Percentiles rank a stretch among this genome's conserved stretches.
Evolutionary conservation across 2,113 vertebrate species (phyloP).

Genomic region (Albula goreensis): DNA sequence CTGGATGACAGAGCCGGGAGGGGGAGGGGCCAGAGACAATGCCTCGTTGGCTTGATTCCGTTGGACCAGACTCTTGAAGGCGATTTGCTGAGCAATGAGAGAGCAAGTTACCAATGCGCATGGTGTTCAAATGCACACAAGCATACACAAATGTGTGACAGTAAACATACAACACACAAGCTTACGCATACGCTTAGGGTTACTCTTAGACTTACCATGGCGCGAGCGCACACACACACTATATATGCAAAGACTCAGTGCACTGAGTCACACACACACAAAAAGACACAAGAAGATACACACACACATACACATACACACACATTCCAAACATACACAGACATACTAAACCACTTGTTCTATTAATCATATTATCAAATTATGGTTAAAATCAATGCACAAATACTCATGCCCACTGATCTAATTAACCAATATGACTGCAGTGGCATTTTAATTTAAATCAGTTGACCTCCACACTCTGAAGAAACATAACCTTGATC

Average conservation of each 20-base stretch:
- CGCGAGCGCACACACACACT: conserved; percentile 30
- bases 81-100: conserved; percentile 76
- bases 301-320: conserved; percentile 2
- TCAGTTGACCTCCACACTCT: too few relatives aligned
- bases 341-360: not conserved
- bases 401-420: too few relatives aligned
- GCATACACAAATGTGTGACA: not conserved
- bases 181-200: not conserved
- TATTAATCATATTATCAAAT: too few relatives aligned
- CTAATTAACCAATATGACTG: too few relatives aligned
- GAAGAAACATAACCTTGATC: too few relatives aligned
- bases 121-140: not conserved
- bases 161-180: not conserved
- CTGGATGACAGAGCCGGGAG: conserved; percentile 78
- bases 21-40: conserved; percentile 72
- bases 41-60: conserved; percentile 80
- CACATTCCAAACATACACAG: not conserved
- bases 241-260: too few relatives aligned
- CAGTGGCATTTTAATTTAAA: too few relatives aligned
- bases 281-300: too few relatives aligned
- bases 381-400: too few relatives aligned
- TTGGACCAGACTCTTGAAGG: conserved; percentile 86
- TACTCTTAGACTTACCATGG: too few relatives aligned
- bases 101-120: not conserved
- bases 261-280: too few relatives aligned